These are phyloP conservation scores for Petaurus breviceps DNA, from an alignment of 2,113 vertebrate genomes.

Conservation along the genomic window DNA sequence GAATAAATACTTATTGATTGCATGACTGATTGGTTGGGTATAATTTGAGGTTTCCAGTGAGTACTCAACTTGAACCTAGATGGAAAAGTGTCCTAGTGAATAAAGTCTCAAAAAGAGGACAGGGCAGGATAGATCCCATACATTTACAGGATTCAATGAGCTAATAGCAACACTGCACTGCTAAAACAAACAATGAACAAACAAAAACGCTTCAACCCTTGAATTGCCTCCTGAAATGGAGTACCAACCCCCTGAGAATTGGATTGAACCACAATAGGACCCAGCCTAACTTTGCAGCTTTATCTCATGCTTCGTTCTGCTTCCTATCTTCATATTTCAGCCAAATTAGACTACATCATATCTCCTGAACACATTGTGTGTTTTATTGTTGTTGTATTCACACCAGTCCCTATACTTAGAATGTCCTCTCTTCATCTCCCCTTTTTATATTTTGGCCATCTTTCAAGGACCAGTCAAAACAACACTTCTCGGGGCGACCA, in stretches of 20 bases:
- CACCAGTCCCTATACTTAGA: not conserved
- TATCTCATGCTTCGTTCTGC: not conserved
- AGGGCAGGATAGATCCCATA: not conserved
- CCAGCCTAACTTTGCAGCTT: not conserved
- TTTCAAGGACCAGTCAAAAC: not conserved
- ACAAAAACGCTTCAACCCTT: not conserved
- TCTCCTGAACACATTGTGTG: not conserved
- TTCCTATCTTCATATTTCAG: not conserved
- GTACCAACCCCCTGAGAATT: not conserved
- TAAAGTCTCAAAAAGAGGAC: not conserved
- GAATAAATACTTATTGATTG: not conserved
- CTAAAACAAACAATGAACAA: not conserved
- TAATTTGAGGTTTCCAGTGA: not conserved
- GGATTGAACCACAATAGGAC: not conserved
- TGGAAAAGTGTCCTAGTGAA: not conserved
- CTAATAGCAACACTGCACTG: not conserved
- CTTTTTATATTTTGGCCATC: not conserved
- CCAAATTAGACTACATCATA: not conserved
- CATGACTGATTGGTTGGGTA: not conserved
- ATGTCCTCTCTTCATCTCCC: not conserved
- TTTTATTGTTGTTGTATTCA: not conserved
- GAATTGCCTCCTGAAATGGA: not conserved
- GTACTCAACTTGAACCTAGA: not conserved
- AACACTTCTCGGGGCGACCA: too few relatives aligned
- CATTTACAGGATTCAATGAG: not conserved